Evolutionary conservation across 2,797 vertebrate species (phyloP).

Genomic region (Labroides dimidiatus): DNA sequence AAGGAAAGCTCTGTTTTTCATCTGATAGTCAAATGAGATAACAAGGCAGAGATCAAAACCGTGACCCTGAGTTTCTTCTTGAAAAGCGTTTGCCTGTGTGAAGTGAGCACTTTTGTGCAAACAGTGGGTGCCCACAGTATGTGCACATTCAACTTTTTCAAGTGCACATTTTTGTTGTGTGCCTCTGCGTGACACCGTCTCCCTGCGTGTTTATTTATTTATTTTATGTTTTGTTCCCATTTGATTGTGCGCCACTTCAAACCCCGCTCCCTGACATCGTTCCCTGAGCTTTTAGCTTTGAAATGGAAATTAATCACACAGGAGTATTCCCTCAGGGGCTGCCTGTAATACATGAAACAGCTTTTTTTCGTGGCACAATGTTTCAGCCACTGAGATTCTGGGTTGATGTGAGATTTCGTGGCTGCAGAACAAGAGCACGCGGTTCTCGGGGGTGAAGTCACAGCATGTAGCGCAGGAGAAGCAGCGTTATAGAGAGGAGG

Average conservation of each 20-base stretch:
- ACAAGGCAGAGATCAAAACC: constrained; percentile 49
- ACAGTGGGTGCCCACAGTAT: not conserved
- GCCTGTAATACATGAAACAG: constrained; percentile 73
- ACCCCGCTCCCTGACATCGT: constrained; percentile 63
- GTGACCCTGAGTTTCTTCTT: constrained; percentile 58
- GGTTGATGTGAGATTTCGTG: constrained; percentile 40
- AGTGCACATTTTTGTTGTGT: constrained; percentile 45
- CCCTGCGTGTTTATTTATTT: constrained; percentile 49
- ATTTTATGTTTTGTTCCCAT: constrained; percentile 53
- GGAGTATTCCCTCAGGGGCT: constrained; percentile 65
- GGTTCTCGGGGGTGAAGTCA: constrained; percentile 45
- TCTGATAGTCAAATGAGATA: constrained; percentile 49
- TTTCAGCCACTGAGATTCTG: constrained; percentile 54
- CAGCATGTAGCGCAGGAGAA: constrained; percentile 5
- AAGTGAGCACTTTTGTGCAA: constrained; percentile 1
- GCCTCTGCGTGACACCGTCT: constrained; percentile 26
- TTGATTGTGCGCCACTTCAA: constrained; percentile 65
- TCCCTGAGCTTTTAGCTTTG: constrained; percentile 72
- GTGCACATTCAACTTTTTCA: constrained; percentile 22
- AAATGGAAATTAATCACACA: constrained; percentile 78
- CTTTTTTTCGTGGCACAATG: constrained; percentile 67
- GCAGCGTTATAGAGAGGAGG: constrained; percentile 5
- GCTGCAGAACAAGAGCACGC: constrained; percentile 41
- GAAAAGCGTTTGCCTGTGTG: constrained; percentile 17
- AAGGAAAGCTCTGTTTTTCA: constrained; percentile 44